phyloP scores from a whole-genome alignment of 2,113 vertebrate species.

The Pagrus major region DNA sequence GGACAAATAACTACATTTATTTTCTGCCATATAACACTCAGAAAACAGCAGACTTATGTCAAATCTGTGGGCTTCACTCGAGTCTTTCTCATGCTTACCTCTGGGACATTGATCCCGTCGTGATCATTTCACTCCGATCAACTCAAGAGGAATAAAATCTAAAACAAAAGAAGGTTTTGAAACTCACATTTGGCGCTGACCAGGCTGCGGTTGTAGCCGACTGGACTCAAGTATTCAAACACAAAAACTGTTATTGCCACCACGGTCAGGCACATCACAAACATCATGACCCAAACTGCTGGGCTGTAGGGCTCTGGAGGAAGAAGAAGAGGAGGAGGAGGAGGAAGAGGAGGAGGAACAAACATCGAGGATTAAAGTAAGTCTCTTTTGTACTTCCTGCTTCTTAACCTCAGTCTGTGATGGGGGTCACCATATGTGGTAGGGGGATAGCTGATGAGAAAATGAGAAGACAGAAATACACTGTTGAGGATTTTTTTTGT shows the following conservation, averaged over 20 bases:
- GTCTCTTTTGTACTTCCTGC: slow-evolving; percentile 37
- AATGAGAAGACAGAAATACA: slow-evolving; percentile 28
- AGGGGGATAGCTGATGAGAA: slow-evolving; percentile 35
- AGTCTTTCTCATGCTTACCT: neutral
- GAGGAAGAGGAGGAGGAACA: slow-evolving; percentile 37
- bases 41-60: slow-evolving; percentile 19
- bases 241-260: slow-evolving; percentile 96
- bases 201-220: slow-evolving; percentile 96
- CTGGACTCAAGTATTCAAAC: slow-evolving; percentile 97
- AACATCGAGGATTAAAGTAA: slow-evolving; percentile 38
- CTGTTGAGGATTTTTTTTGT: slow-evolving; percentile 37
- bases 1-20: neutral
- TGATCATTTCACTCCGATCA: neutral
- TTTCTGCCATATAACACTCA: neutral
- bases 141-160: neutral
- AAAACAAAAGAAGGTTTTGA: neutral
- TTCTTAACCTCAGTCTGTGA: slow-evolving; percentile 33
- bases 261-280: slow-evolving; percentile 98
- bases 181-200: slow-evolving; percentile 93
- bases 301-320: slow-evolving; percentile 87
- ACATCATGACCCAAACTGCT: slow-evolving; percentile 96
- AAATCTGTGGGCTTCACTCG: neutral
- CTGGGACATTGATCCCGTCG: neutral
- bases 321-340: slow-evolving; percentile 41
- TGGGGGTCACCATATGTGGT: slow-evolving; percentile 32